These are phyloP conservation scores for Anser cygnoides DNA, from an alignment of 2,113 vertebrate species.

Conservation along the genomic window DNA sequence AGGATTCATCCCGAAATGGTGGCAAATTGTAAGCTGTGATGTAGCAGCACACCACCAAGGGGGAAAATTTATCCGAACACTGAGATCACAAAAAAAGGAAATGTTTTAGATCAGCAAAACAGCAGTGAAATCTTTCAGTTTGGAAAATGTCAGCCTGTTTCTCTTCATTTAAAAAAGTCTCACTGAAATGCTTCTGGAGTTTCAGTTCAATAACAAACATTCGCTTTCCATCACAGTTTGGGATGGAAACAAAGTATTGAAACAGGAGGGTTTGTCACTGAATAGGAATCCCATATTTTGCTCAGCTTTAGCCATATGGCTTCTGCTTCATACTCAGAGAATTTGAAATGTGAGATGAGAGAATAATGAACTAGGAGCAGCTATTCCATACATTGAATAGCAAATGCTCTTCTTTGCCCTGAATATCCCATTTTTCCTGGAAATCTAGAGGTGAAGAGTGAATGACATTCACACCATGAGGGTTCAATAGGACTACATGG, in stretches of 20 bases:
- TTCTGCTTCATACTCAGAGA: not conserved
- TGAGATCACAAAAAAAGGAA: not conserved
- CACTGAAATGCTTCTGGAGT: not conserved
- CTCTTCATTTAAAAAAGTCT: slow-evolving; percentile 7
- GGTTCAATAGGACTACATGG: not conserved
- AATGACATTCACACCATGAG: not conserved
- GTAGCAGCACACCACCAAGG: not conserved
- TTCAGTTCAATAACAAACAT: slow-evolving; percentile 33
- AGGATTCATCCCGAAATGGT: not conserved
- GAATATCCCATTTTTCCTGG: not conserved
- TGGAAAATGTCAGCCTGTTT: not conserved
- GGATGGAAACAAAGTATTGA: not conserved
- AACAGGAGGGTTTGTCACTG: not conserved
- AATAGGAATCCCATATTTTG: not conserved
- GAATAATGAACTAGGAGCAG: not conserved
- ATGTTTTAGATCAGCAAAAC: not conserved
- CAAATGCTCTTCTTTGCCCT: not conserved
- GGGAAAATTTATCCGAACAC: not conserved
- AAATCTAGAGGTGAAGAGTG: not conserved
- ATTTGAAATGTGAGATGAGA: not conserved
- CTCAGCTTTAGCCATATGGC: not conserved
- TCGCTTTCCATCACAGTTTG: not conserved
- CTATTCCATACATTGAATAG: not conserved
- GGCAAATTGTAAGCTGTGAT: not conserved
- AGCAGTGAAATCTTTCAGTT: slow-evolving; percentile 10